These are phyloP conservation scores for Terebella lapidaria DNA, from an alignment of 2,888 invertebrate genomes.

Conservation along the genomic window DNA sequence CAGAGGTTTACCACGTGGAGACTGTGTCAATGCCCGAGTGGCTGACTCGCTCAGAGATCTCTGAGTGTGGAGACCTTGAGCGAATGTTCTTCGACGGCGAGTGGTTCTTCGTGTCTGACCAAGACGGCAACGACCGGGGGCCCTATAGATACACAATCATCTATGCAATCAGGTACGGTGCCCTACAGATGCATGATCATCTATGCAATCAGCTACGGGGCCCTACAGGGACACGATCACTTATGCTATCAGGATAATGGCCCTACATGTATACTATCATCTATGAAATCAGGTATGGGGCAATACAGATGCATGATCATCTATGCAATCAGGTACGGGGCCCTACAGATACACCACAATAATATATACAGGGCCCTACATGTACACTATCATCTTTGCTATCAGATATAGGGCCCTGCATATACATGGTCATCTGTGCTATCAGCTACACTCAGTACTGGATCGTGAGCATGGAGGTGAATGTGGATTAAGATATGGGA, in stretches of 20 bases:
- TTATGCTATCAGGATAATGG: slow-evolving; percentile 14
- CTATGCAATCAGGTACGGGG: slow-evolving; percentile 13
- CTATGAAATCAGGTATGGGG: no score
- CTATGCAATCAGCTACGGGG: slow-evolving; percentile 13
- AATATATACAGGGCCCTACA: no score
- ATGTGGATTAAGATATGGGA: no score
- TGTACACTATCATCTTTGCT: no score
- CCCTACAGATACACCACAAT: no score
- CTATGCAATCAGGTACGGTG: no score
- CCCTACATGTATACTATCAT: no score
- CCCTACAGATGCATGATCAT: slow-evolving; percentile 13
- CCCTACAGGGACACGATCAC: slow-evolving; percentile 12
- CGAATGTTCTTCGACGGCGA: slow-evolving; percentile 18
- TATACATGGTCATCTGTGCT: no score
- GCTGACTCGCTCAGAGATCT: slow-evolving; percentile 5
- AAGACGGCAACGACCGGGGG: slow-evolving; percentile 14
- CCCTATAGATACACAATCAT: no score
- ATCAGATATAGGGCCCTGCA: no score
- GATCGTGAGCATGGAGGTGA: no score
- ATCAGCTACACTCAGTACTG: no score
- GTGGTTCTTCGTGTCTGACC: slow-evolving; percentile 16
- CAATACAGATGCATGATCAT: slow-evolving; percentile 12
- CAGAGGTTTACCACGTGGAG: slow-evolving; percentile 10
- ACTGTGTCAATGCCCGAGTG: slow-evolving; percentile 15
- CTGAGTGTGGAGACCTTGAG: slow-evolving; percentile 10